Base-by-base conservation (phyloP, 2,113 vertebrate genomes). In the Eonycteris spelaea region DNA sequence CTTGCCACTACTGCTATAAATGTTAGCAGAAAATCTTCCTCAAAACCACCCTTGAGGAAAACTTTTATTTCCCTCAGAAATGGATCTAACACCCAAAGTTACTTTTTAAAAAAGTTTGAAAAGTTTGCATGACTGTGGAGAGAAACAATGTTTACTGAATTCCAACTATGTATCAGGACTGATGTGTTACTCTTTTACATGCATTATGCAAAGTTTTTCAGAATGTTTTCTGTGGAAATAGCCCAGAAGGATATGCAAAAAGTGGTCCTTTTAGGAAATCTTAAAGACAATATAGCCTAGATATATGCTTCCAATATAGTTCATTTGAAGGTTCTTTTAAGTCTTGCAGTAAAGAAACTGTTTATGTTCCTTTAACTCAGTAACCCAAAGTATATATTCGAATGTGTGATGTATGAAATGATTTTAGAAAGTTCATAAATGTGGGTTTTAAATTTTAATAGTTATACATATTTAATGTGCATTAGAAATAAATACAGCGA, bases 111-210 rank as follows among this genome's bases (percentile, higher is more conserved):
- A 83, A 91, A 30, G 38, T 82, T 57, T 74, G 59, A 88, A 26
- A 88, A 28, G 57, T 73, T 74, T 68, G 73, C 55, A 65, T 21
- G 73, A 38, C 84, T 82, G 2, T 65, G 77, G 73, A 94, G 48
- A 94, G 43, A 96, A 95, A 85, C 19, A 95, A 70, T 53, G 65
- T 22, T 82, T 70, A 79, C 16, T 82, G 45, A 95, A 73, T 59
- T 79, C 75, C 65, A 79, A 40, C 51, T 43, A 83, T 6, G n/a
- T 80, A 77, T 59, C 68, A 78, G 61, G n/a, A 28, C 33, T 26
- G 12, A 51, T 51, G 80, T 13, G 30, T 40, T 71, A 80, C 16
- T 77, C 65, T 84, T 78, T 65, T 78, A 70, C 1, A 14, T 33
- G 59, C 24, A 53, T 73, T 67, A 73, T 67, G 91, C 67, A 92